These are phyloP conservation scores for Odontesthes bonariensis DNA, from an alignment of 2,113 vertebrate genomes.

Conservation along the genomic window DNA sequence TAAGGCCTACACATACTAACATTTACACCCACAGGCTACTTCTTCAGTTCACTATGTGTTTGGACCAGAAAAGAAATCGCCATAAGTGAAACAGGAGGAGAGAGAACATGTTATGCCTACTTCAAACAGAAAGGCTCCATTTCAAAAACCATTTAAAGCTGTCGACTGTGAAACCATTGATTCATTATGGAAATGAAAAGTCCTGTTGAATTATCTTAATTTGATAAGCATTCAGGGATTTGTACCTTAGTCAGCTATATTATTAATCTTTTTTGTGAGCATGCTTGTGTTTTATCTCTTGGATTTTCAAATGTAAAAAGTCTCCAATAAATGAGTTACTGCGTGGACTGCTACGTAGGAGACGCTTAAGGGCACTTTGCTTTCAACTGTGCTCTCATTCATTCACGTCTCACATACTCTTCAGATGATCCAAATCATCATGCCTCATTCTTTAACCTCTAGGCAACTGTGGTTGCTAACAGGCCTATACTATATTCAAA, in stretches of 20 bases:
- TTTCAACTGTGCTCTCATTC: slow-evolving; percentile 18
- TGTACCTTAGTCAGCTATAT: not conserved
- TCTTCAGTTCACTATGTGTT: not conserved
- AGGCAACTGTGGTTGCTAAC: not conserved
- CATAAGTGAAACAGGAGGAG: too few relatives aligned
- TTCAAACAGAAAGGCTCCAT: not conserved
- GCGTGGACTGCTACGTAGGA: slow-evolving; percentile 10
- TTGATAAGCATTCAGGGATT: not conserved
- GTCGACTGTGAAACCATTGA: not conserved
- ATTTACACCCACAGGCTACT: not conserved
- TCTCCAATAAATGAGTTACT: not conserved
- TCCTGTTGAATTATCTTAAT: not conserved
- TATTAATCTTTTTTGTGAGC: not conserved
- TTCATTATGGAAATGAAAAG: not conserved
- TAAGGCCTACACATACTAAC: not conserved
- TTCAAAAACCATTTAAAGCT: slow-evolving; percentile 1
- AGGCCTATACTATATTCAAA: not conserved
- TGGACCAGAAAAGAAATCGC: not conserved
- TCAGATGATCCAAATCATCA: slow-evolving; percentile 12
- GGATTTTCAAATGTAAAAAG: not conserved
- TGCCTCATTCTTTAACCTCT: slow-evolving; percentile 3
- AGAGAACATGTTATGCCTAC: not conserved
- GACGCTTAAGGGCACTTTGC: slow-evolving; percentile 11
- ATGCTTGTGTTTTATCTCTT: slow-evolving; percentile 13
- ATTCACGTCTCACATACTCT: not conserved